Percentiles rank a stretch among this genome's conserved stretches.
phyloP scores from a whole-genome alignment of 2,113 vertebrate genomes.

The Leptodactylus fuscus region DNA sequence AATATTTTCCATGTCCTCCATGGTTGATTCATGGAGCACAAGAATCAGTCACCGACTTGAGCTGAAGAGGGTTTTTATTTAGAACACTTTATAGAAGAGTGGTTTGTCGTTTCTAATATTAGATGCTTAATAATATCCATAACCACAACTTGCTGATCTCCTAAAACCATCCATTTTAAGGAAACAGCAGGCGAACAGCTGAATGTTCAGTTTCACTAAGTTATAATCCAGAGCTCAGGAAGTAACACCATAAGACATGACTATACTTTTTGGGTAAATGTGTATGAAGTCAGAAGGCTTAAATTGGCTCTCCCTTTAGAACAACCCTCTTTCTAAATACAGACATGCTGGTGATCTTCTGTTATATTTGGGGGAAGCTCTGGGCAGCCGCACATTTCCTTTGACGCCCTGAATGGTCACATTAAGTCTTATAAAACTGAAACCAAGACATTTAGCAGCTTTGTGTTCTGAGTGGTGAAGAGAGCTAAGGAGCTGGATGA shows the following conservation, averaged over 20 bases:
- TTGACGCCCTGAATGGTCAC: too few relatives aligned
- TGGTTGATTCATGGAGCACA: too few relatives aligned
- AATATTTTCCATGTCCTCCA: neutral
- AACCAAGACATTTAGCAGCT: too few relatives aligned
- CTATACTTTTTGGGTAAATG: neutral
- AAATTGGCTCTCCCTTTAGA: too few relatives aligned
- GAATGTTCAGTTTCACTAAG: neutral
- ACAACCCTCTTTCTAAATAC: too few relatives aligned
- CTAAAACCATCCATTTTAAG: conserved; percentile 6
- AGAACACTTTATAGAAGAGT: neutral
- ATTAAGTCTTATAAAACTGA: too few relatives aligned
- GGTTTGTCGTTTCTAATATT: conserved; percentile 24
- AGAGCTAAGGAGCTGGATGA: too few relatives aligned
- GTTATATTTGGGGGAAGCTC: too few relatives aligned
- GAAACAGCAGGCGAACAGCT: neutral
- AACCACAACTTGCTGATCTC: conserved; percentile 27
- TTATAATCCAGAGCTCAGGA: neutral
- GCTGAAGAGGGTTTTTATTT: neutral
- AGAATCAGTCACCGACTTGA: too few relatives aligned
- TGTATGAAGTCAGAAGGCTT: neutral
- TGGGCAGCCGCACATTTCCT: too few relatives aligned
- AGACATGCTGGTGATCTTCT: too few relatives aligned
- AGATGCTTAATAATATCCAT: conserved; percentile 30
- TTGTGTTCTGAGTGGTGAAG: too few relatives aligned
- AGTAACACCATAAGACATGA: neutral